phyloP scores from a whole-genome alignment of 2,797 vertebrate species.

The Macroramphosus scolopax region DNA sequence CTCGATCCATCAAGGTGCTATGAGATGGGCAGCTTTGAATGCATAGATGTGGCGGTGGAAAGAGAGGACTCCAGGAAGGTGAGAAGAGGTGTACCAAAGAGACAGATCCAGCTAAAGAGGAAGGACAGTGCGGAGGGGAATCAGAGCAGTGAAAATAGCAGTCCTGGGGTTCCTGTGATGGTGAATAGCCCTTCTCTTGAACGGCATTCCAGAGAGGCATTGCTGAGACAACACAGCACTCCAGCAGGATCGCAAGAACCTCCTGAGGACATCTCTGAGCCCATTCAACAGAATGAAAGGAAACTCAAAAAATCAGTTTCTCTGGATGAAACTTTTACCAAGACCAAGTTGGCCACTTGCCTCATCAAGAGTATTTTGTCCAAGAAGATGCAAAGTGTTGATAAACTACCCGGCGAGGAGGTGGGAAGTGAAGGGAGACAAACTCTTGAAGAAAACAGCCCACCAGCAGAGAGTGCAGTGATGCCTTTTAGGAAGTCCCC shows the following conservation, averaged over 20 bases:
- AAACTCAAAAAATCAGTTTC: conserved; percentile 85
- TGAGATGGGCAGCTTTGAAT: conserved; percentile 84
- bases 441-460: conserved; percentile 42
- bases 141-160: conserved; percentile 76
- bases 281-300: conserved; percentile 45
- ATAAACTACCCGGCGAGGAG: conserved; percentile 55
- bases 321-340: conserved; percentile 79
- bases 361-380: conserved; percentile 89
- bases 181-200: conserved; percentile 55
- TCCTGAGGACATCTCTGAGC: conserved; percentile 42
- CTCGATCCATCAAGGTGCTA: conserved; percentile 70
- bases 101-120: conserved; percentile 91
- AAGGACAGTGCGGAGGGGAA: conserved; percentile 76
- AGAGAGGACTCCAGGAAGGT: conserved; percentile 75
- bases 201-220: conserved; percentile 60
- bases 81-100: conserved; percentile 91
- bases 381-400: conserved; percentile 86
- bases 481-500: conserved; percentile 38
- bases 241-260: conserved; percentile 67
- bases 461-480: conserved; percentile 22
- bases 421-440: conserved; percentile 37
- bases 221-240: conserved; percentile 76
- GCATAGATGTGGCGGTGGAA: conserved; percentile 88
- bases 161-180: conserved; percentile 54
- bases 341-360: conserved; percentile 85